These are phyloP conservation scores for Dasyprocta punctata DNA, from an alignment of 2,113 vertebrate species.

Conservation along the genomic window DNA sequence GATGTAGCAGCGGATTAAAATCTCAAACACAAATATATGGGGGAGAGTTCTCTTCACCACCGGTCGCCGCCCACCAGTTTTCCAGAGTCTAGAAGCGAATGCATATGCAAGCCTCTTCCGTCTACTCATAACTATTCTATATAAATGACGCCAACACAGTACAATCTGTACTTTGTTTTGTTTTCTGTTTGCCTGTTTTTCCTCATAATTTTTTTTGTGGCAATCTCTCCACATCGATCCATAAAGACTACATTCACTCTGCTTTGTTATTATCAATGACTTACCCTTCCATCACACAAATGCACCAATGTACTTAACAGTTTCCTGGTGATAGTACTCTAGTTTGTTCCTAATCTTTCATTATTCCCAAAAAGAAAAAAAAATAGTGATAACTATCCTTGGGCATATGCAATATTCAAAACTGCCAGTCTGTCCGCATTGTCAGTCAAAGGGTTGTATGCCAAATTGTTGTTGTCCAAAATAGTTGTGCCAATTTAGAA, in stretches of 20 bases:
- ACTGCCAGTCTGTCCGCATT: background rate
- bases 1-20: background rate
- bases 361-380: background rate
- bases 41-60: background rate
- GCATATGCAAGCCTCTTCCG: background rate
- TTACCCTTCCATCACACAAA: background rate
- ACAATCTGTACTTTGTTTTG: background rate
- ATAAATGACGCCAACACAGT: accelerated
- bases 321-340: background rate
- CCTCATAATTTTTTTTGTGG: background rate
- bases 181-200: background rate
- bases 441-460: background rate
- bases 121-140: background rate
- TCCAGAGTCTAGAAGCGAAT: background rate
- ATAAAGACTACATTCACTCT: background rate
- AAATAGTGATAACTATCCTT: background rate
- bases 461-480: background rate
- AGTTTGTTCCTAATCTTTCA: background rate
- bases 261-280: background rate
- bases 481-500: background rate
- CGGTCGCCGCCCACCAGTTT: background rate
- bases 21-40: background rate
- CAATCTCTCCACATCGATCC: background rate
- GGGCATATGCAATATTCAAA: background rate
- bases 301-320: background rate